A percentile compares a stretch with the other conserved stretches of the same genome.
phyloP scores from a whole-genome alignment of 2,888 invertebrate genomes.

The Chrysotoxum bicinctum region DNA sequence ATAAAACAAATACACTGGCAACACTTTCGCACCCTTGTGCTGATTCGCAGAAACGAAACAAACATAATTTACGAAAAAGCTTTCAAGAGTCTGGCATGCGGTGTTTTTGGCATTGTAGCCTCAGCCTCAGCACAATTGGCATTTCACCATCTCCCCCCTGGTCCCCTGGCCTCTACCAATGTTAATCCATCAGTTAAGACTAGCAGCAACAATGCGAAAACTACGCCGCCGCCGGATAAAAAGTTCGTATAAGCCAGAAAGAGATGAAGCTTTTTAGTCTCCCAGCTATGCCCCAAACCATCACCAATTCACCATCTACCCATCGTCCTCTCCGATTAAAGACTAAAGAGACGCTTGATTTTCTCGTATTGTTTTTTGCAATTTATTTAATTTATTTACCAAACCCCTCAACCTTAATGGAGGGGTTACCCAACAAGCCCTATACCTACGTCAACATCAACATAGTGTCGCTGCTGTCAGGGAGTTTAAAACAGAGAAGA shows the following conservation, averaged over 20 bases:
- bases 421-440: not conserved
- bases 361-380: constrained; percentile 57
- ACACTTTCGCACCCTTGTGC: constrained; percentile 28
- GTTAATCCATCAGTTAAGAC: not conserved
- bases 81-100: constrained; percentile 55
- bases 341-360: constrained; percentile 45
- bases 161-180: not conserved
- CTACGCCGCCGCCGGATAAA: not conserved
- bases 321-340: not conserved
- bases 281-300: not conserved
- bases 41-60: constrained; percentile 13
- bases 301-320: not conserved
- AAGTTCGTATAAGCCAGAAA: not conserved
- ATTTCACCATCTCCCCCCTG: not conserved
- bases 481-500: constrained; percentile 18
- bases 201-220: constrained; percentile 21
- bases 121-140: constrained; percentile 34
- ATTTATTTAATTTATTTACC: constrained; percentile 62
- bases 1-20: constrained; percentile 26
- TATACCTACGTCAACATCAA: constrained; percentile 18
- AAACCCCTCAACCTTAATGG: not conserved
- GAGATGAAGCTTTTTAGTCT: constrained; percentile 36
- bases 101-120: constrained; percentile 27
- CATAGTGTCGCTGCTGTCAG: constrained; percentile 42
- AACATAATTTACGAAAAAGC: constrained; percentile 52